Base-by-base conservation (phyloP, 2,888 invertebrate genomes). In the Graphium colonna region DNA sequence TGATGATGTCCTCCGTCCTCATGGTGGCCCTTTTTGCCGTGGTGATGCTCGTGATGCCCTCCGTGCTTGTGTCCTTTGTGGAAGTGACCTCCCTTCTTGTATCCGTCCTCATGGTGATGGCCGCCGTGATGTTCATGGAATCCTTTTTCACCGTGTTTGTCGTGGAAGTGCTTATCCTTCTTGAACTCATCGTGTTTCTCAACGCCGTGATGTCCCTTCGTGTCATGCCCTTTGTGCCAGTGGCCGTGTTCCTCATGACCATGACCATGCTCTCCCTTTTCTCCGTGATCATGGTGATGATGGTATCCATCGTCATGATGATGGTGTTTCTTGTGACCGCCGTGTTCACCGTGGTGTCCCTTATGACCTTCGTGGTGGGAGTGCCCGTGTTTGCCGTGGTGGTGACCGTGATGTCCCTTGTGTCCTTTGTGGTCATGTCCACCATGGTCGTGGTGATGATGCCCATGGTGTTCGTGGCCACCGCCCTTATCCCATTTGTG, bases 141-240 rank as follows among this genome's bases (percentile, higher is more conserved):
- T 0, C 94, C 95, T 62, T 93, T 92, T 63, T 94, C 94, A 61
- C 95, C 95, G 69, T 95, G 93, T 75, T 95, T 95, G 64, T 96
- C 94, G 77, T 93, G 95, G 92, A 95, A 95, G 78, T 96, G 94
- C 70, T 95, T 95, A 70, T 95, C 94, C 77, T 96, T 95, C 73
- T 95, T 94, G 87, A 92, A 95, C 78, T 96, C 96, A 79, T 96
- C 95, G 62, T 94, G 85, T 71, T 96, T 95, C 81, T 95, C 95
- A 4, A 95, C 90, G 63, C 95, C 94, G 71, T 96, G 96, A 68
- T 95, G 95, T 60, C 96, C 95, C 72, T 96, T 95, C 58, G 95
- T 95, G 78, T 93, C 94, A 81, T 96, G 95, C 0, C 95, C 96
- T 73, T 96, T 96, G 65, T 94, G 94, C 84, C 92, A 95, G 66